Evolutionary conservation across 2,888 invertebrate species (phyloP), one percentile per base, ranked within the genome.

Genomic region (Drosophila mayaguana): DNA sequence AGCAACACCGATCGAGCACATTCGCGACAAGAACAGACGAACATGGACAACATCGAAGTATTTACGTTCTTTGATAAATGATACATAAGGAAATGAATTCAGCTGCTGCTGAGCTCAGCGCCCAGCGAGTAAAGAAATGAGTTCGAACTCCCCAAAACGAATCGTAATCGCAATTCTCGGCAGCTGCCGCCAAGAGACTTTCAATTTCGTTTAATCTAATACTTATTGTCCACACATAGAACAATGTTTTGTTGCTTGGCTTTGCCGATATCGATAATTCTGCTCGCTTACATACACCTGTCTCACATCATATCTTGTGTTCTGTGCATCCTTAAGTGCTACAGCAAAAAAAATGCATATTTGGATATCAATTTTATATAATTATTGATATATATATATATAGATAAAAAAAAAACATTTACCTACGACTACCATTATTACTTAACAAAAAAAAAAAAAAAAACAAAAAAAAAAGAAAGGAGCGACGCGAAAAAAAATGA

Each of bases 371-470:
- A 68, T 48, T 63, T 57, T 22, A 63, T 66, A 36, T 57, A 34
- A 56, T 59, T 69, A 56, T 42, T 40, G 16, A 22, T 38, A 55
- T 60, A 28, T 8, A 28, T 28, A 48, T 36, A 32, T 14, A 12
- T 4, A 60, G 18, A 20, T 0, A 74, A 83, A 81, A 74, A 75
- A 78, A 63, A 75, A 59, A 34, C 57, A 50, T 48, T 71, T 40
- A 20, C 81, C 69, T 84, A 84, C 14, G 14, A 38, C 64, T 87
- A 72, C n/a, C 16, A 32, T 11, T 46, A 46, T 54, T 63, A 74
- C 22, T 40, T 59, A 48, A 54, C 32, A 48, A 38, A 25, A 28
- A 53, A 53, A 53, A 40, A 42, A 40, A 40, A 18, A 42, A 42
- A 50, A 54, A 54, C 46, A 42, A 25, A 28, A 53, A 5, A 1